These are phyloP conservation scores for Hapalemur alaotrensis DNA, from an alignment of 2,797 vertebrate species.

Conservation along the genomic window DNA sequence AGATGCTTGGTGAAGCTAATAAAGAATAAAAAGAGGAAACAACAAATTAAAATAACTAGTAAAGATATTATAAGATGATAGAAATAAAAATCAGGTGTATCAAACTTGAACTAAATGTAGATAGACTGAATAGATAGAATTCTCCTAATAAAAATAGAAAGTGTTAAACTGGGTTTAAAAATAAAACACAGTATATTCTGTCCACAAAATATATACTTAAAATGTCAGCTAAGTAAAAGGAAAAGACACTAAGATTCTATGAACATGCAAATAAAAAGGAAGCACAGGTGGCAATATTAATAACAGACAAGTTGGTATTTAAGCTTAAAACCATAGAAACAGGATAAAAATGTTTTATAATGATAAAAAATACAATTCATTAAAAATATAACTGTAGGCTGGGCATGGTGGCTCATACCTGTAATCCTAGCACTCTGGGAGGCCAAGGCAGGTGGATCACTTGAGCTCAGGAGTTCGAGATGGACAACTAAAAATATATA, in stretches of 20 bases:
- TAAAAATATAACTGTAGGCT: neutral
- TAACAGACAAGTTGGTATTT: neutral
- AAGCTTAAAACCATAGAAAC: conserved; percentile 13
- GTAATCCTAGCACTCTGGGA: too few relatives aligned
- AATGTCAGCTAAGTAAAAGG: neutral
- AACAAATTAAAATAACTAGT: neutral
- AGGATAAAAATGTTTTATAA: neutral
- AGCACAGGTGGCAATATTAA: neutral
- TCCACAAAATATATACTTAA: conserved; percentile 17
- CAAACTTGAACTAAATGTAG: neutral
- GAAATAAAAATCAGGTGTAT: conserved; percentile 8
- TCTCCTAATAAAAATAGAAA: conserved; percentile 41
- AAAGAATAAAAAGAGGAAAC: neutral
- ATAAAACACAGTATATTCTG: neutral
- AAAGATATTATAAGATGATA: neutral
- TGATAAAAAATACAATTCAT: neutral
- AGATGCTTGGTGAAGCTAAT: neutral
- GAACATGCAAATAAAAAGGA: conserved; percentile 1
- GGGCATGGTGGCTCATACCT: too few relatives aligned
- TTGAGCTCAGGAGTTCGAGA: too few relatives aligned
- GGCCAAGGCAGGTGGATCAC: too few relatives aligned
- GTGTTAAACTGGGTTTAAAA: neutral
- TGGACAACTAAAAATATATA: too few relatives aligned
- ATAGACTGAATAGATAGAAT: neutral
- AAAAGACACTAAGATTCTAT: neutral